phyloP scores from a whole-genome alignment of 2,113 vertebrate genomes.

The Hydrolagus affinis region DNA sequence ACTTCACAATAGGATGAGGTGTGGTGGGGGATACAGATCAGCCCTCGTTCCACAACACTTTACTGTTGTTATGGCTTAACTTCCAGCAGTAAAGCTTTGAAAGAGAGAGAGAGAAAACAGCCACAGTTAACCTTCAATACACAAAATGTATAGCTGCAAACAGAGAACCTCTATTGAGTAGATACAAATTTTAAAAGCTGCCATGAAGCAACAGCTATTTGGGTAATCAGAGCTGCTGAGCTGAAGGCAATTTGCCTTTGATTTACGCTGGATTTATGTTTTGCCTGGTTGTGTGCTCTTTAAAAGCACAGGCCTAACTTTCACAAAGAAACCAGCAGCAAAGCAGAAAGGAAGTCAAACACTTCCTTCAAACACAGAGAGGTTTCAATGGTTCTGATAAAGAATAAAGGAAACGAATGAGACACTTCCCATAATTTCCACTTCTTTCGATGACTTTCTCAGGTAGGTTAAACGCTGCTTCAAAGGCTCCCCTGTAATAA shows the following conservation, averaged over 20 bases:
- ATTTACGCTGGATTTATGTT: not conserved
- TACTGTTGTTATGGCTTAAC: no score
- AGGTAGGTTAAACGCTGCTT: not conserved
- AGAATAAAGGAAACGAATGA: constrained; percentile 6
- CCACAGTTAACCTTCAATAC: no score
- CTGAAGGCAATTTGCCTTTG: not conserved
- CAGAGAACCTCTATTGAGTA: not conserved
- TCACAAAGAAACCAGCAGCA: not conserved
- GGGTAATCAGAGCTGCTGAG: constrained; percentile 3
- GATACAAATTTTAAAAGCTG: constrained; percentile 1
- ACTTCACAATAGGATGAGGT: no score
- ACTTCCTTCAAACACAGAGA: no score
- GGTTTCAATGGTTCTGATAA: not conserved
- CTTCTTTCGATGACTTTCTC: not conserved
- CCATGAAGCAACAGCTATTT: not conserved
- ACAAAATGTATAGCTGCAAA: no score
- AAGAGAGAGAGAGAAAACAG: no score
- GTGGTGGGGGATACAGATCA: no score
- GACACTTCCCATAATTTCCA: constrained; percentile 1
- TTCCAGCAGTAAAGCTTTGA: no score
- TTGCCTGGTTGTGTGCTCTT: not conserved
- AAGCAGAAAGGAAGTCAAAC: not conserved
- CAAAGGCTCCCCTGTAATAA: constrained; percentile 2
- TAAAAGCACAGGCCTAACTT: not conserved
- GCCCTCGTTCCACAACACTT: no score